These are phyloP conservation scores for Macaca nemestrina DNA, from an alignment of 2,113 vertebrate species.

Conservation along the genomic window DNA sequence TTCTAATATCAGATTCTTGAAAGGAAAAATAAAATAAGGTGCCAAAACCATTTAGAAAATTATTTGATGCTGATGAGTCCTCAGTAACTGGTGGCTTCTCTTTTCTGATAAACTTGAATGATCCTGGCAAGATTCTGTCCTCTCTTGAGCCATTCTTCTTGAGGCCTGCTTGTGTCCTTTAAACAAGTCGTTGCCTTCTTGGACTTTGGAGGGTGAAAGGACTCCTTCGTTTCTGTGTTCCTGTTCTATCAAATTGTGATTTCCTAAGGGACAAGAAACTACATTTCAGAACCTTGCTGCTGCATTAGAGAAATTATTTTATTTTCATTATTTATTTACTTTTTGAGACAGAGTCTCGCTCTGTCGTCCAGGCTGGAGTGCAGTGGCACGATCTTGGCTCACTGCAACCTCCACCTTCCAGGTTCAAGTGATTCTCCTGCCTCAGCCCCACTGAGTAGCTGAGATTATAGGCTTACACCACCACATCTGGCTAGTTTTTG, in stretches of 20 bases:
- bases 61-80: background rate
- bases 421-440: background rate
- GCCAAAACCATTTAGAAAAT: background rate
- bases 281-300: background rate
- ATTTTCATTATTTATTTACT: background rate
- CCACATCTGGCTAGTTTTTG: no score
- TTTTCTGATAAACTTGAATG: background rate
- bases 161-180: background rate
- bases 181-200: background rate
- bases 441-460: no score
- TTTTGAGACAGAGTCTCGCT: background rate
- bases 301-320: background rate
- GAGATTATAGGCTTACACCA: no score
- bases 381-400: background rate
- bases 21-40: background rate
- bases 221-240: background rate
- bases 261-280: constrained; percentile 8
- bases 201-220: background rate
- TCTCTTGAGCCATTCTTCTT: background rate
- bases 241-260: background rate
- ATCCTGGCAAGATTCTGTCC: background rate
- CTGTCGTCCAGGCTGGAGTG: background rate
- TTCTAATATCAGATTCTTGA: background rate
- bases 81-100: background rate
- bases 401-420: background rate